Percentiles rank a stretch among this genome's conserved stretches.
Conservation (phyloP, 2,888 invertebrate genomes). For the Harpalus rufipes region DNA sequence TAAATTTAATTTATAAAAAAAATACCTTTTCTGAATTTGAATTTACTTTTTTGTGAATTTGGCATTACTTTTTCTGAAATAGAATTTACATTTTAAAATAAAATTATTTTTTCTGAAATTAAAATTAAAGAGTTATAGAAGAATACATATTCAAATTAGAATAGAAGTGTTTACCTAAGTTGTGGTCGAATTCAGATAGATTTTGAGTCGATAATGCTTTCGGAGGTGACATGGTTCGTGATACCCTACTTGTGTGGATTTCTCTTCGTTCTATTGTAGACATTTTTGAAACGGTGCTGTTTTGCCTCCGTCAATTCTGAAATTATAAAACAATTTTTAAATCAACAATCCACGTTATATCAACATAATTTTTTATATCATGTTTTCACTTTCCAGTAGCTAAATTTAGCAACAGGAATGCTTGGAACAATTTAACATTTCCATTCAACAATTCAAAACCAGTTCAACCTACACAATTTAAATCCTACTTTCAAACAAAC, state of each 20-base stretch:
- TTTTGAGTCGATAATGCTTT: constrained; percentile 74
- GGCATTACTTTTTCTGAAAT: no score
- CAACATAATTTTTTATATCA: no score
- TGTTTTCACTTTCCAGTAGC: not conserved
- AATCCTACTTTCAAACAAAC: constrained; percentile 48
- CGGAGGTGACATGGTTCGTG: constrained; percentile 74
- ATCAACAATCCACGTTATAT: not conserved
- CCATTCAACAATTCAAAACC: constrained; percentile 35
- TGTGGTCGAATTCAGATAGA: constrained; percentile 75
- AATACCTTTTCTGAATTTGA: no score
- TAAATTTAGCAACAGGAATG: constrained; percentile 28
- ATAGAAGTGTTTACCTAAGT: constrained; percentile 73
- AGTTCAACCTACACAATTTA: constrained; percentile 35
- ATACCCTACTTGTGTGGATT: constrained; percentile 75
- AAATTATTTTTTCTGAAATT: no score
- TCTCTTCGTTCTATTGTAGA: constrained; percentile 76
- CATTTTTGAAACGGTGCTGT: constrained; percentile 71
- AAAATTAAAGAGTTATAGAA: no score
- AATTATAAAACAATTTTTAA: constrained; percentile 37
- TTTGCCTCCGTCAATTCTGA: constrained; percentile 46
- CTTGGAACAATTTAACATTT: constrained; percentile 33
- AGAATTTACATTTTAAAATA: no score
- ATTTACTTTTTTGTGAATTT: no score
- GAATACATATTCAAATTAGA: no score
- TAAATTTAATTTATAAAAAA: no score